Conservation (phyloP, 2,888 invertebrate species). For the Ferdinandea cuprea region DNA sequence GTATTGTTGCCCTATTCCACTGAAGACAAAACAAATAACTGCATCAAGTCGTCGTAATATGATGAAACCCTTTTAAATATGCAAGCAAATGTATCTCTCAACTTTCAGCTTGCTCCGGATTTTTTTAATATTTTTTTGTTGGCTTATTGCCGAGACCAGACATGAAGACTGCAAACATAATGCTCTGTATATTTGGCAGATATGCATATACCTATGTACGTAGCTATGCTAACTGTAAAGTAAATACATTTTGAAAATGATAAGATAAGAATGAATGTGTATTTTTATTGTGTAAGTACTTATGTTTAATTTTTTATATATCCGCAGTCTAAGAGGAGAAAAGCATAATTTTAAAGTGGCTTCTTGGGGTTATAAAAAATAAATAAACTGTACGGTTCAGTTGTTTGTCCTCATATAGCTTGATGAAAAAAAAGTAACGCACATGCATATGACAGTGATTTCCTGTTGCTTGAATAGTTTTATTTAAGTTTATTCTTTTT, state of each 20-base stretch:
- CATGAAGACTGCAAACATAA: constrained; percentile 5
- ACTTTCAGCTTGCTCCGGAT: constrained; percentile 50
- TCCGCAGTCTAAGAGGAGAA: constrained; percentile 38
- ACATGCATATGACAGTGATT: constrained; percentile 49
- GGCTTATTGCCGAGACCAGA: constrained; percentile 54
- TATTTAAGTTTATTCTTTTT: no score
- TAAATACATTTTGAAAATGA: constrained; percentile 47
- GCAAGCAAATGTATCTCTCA: constrained; percentile 62
- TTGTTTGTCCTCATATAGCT: not conserved
- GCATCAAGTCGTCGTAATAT: constrained; percentile 64
- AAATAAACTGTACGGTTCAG: not conserved
- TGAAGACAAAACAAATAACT: constrained; percentile 35
- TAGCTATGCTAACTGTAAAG: constrained; percentile 21
- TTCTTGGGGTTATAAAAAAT: not conserved
- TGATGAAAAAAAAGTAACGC: constrained; percentile 2
- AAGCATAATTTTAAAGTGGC: not conserved
- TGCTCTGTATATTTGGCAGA: not conserved
- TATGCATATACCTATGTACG: not conserved
- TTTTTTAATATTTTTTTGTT: no score
- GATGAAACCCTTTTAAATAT: constrained; percentile 66
- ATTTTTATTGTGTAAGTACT: constrained; percentile 22
- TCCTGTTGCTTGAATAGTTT: constrained; percentile 40
- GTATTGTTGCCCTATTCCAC: constrained; percentile 2
- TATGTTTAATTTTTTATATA: constrained; percentile 47
- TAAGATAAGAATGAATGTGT: constrained; percentile 63